Conservation (phyloP, 35 echinoderm and acorn worm genomes). For the Chiridota heheva region DNA sequence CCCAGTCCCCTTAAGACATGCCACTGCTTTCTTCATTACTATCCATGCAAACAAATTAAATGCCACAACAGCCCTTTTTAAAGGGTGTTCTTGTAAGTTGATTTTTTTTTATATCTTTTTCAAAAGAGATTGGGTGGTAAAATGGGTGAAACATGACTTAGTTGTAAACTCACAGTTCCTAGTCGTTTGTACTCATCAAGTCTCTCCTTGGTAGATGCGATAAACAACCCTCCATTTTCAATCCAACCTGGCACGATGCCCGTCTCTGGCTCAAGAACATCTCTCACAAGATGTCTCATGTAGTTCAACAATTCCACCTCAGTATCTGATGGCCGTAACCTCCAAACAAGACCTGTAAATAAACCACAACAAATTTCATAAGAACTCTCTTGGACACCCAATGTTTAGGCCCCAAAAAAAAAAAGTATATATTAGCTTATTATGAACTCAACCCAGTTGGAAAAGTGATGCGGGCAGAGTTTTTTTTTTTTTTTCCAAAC, state of each 20-base stretch:
- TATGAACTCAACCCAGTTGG: too few species aligned
- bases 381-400: neutral
- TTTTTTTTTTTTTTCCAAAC: too few species aligned
- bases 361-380: neutral
- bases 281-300: conserved; percentile 55
- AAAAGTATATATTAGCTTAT: neutral
- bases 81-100: too few species aligned
- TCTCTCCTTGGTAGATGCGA: conserved; percentile 90
- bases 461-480: neutral
- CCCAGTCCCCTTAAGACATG: too few species aligned
- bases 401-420: neutral
- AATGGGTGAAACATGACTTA: too few species aligned
- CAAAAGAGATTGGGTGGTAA: too few species aligned
- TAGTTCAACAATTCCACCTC: conserved; percentile 72
- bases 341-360: conserved; percentile 76
- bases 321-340: conserved; percentile 77
- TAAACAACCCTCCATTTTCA: conserved; percentile 84
- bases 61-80: too few species aligned
- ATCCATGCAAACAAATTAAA: too few species aligned
- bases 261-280: conserved; percentile 80
- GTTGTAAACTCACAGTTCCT: conserved; percentile 63
- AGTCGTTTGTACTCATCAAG: conserved; percentile 94
- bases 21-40: too few species aligned
- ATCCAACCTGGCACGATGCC: conserved; percentile 90
- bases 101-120: too few species aligned